These are phyloP conservation scores for Thaumetopoea pityocampa DNA, from an alignment of 1,140 invertebrate genomes.

Conservation along the genomic window DNA sequence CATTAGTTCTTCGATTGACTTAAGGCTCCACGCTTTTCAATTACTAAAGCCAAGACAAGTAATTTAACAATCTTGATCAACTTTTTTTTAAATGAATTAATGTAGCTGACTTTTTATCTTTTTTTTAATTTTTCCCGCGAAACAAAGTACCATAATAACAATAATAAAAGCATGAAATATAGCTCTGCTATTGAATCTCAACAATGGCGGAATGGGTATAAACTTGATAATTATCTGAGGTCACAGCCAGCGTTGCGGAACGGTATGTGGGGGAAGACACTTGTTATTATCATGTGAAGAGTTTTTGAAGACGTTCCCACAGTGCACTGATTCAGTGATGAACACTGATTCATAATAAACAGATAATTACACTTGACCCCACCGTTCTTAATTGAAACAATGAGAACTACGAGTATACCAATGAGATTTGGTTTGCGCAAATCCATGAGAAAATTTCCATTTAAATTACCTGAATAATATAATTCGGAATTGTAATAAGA, in stretches of 20 bases:
- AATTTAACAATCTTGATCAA: no score
- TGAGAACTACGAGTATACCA: constrained; percentile 27
- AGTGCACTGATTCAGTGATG: constrained; percentile 62
- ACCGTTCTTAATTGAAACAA: constrained; percentile 47
- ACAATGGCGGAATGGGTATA: constrained; percentile 67
- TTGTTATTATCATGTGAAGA: constrained; percentile 70
- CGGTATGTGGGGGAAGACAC: constrained; percentile 55
- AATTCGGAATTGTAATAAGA: constrained; percentile 6
- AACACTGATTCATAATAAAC: constrained; percentile 67
- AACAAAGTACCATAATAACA: no score
- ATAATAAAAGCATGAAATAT: no score
- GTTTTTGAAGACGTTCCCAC: constrained; percentile 72
- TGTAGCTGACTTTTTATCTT: no score
- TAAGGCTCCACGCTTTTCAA: no score
- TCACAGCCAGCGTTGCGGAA: constrained; percentile 59
- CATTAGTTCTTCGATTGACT: no score
- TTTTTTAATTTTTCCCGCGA: no score
- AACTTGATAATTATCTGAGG: constrained; percentile 69
- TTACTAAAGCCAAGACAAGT: no score
- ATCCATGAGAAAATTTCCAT: constrained; percentile 22
- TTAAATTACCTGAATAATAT: constrained; percentile 3
- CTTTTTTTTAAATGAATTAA: no score
- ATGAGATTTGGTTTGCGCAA: constrained; percentile 24
- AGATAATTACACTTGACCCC: constrained; percentile 60
- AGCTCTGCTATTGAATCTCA: constrained; percentile 64